phyloP scores from a whole-genome alignment of 1,140 invertebrate species.

The Brachionus calyciflorus region DNA sequence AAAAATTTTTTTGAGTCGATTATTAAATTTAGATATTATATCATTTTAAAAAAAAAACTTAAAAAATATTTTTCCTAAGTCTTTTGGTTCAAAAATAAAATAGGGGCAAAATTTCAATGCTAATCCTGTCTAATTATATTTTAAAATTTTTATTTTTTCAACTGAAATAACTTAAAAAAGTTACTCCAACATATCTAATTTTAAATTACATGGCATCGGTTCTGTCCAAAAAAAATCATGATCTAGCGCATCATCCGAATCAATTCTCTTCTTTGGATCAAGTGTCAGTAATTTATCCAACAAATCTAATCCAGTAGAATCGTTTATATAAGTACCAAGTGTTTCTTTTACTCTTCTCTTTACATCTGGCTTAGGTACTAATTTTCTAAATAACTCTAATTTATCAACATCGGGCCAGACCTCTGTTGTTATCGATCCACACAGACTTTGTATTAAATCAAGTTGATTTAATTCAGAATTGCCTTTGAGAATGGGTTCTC shows the following conservation, averaged over 20 bases:
- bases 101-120: too few relatives aligned
- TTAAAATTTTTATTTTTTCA: too few relatives aligned
- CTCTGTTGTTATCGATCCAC: slow-evolving; percentile 88
- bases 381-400: slow-evolving; percentile 83
- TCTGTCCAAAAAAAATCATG: slow-evolving; percentile 98
- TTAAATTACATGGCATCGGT: slow-evolving; percentile 80
- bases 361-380: slow-evolving; percentile 78
- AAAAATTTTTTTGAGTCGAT: too few relatives aligned
- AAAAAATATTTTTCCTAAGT: too few relatives aligned
- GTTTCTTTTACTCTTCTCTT: slow-evolving; percentile 83
- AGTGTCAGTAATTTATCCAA: slow-evolving; percentile 85
- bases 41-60: too few relatives aligned
- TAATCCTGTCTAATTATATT: too few relatives aligned
- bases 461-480: slow-evolving; percentile 93
- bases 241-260: slow-evolving; percentile 87
- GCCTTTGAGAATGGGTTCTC: slow-evolving; percentile 80
- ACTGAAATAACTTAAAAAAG: too few relatives aligned
- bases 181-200: too few relatives aligned
- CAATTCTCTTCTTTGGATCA: slow-evolving; percentile 83
- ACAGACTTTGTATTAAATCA: slow-evolving; percentile 88
- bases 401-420: slow-evolving; percentile 89
- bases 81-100: too few relatives aligned
- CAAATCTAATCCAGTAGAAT: slow-evolving; percentile 84
- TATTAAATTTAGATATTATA: too few relatives aligned
- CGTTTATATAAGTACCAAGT: slow-evolving; percentile 85